Evolutionary conservation across 1,140 invertebrate species (phyloP).

Genomic region (Drosophila neocordata): DNA sequence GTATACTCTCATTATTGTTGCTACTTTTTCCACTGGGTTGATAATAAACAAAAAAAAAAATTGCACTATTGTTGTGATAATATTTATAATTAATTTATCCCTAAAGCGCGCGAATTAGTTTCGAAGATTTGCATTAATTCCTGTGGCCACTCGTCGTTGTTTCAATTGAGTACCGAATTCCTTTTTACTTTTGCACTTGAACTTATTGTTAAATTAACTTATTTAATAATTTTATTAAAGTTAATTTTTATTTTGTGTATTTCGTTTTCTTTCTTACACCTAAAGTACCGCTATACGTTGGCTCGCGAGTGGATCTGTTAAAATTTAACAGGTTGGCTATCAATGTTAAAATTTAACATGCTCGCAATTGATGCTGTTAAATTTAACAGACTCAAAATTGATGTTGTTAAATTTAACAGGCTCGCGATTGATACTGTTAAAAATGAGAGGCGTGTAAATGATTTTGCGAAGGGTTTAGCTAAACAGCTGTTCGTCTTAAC

Average conservation of each 20-base stretch:
- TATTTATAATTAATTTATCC: background rate
- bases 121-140: background rate
- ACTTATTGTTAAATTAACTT: background rate
- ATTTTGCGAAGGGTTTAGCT: too few relatives aligned
- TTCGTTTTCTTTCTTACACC: background rate
- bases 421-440: background rate
- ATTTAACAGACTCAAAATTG: background rate
- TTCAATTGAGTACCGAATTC: background rate
- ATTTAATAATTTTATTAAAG: background rate
- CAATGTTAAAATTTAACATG: background rate
- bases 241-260: background rate
- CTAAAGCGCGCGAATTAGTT: background rate
- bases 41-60: background rate
- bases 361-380: background rate
- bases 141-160: background rate
- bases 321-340: background rate
- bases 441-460: too few relatives aligned
- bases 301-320: constrained; percentile 1
- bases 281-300: constrained; percentile 4
- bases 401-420: background rate
- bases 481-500: background rate
- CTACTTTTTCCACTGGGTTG: background rate
- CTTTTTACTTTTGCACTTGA: background rate
- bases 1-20: background rate
- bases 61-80: background rate